A percentile compares a stretch with the other conserved stretches of the same genome.
These are phyloP conservation scores for Ptyas mucosa DNA, from an alignment of 2,113 vertebrate species.

Conservation along the genomic window DNA sequence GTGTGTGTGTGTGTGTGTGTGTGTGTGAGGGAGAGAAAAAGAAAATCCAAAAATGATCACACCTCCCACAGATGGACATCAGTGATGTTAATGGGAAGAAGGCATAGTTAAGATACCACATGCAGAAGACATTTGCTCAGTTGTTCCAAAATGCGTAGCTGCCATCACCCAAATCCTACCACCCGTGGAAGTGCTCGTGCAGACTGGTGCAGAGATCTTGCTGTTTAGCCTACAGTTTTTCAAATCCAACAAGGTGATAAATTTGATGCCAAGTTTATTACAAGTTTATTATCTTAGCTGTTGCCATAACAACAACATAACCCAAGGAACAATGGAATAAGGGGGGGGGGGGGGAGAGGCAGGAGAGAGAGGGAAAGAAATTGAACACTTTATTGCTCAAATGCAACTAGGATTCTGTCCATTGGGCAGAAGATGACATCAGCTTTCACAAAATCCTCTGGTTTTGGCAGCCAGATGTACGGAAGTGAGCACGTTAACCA, in stretches of 20 bases:
- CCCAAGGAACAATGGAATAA: not conserved
- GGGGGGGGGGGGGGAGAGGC: no score
- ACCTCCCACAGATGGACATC: not conserved
- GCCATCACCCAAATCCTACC: not conserved
- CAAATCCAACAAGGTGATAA: not conserved
- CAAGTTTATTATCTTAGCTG: constrained; percentile 19
- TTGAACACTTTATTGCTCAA: not conserved
- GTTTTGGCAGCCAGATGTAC: not conserved
- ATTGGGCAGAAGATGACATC: not conserved
- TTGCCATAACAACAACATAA: constrained; percentile 10
- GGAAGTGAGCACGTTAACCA: not conserved
- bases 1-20: not conserved
- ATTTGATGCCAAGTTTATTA: constrained; percentile 4
- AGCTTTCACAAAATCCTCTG: not conserved
- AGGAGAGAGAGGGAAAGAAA: not conserved
- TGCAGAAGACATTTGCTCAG: not conserved
- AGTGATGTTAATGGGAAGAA: constrained; percentile 12
- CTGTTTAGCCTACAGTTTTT: constrained; percentile 8
- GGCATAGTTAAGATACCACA: constrained; percentile 9
- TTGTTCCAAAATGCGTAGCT: not conserved
- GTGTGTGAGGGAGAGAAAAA: not conserved
- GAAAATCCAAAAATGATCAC: not conserved
- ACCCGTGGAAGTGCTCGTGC: not conserved
- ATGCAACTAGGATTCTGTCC: not conserved
- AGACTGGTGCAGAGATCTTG: not conserved